Base-by-base conservation (phyloP, 2,797 vertebrate species). In the Astyanax mexicanus region DNA sequence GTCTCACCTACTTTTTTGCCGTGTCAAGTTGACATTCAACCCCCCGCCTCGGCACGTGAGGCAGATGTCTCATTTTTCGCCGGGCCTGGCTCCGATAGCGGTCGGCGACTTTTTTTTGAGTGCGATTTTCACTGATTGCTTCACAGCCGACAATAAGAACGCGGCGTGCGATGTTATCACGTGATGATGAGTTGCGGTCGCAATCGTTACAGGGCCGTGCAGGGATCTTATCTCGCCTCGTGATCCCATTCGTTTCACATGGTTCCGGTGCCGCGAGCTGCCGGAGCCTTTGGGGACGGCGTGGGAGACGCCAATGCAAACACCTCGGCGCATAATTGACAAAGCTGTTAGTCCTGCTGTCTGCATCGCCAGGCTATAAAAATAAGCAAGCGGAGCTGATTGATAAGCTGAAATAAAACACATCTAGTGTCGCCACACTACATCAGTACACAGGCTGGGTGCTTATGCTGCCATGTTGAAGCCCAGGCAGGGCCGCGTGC, bases 361-460 rank as follows among this genome's bases (percentile, higher is more conserved):
- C 60, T 65, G 73, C 47, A 29, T 65, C 9, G 11, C 11, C 23
- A 49, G 74, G 40, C 60, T 45, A 29, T 78, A 68, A 71, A 69
- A 57, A 47, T n/a, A 29, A 19, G 1, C 45, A 45, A 42, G 15
- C 45, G 1, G 13, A 38, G 25, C 45, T 76, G 66, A 35, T 10
- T 11, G 45, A 62, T 25, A n/a, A 11, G 23, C 45, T 10, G 44
- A 67, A 40, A 42, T 38, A 60, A 79, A 74, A 19, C 19, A 1
- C 7, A 10, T 44, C 10, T 13, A 13, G n/a, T 47, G 29, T 5
- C 29, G 2, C 2, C 2, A 32, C 29, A 32, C 29, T 32, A 32
- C 29, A 32, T 32, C 29, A 32, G 29, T 32, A 32, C 5, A 32
- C 3, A 3, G 12, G 49, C 4, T 5, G 47, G 19, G 15, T 49